A percentile compares a stretch with the other conserved stretches of the same genome.
These are phyloP conservation scores for Piprites chloris DNA, from an alignment of 2,113 vertebrate species.

Conservation along the genomic window DNA sequence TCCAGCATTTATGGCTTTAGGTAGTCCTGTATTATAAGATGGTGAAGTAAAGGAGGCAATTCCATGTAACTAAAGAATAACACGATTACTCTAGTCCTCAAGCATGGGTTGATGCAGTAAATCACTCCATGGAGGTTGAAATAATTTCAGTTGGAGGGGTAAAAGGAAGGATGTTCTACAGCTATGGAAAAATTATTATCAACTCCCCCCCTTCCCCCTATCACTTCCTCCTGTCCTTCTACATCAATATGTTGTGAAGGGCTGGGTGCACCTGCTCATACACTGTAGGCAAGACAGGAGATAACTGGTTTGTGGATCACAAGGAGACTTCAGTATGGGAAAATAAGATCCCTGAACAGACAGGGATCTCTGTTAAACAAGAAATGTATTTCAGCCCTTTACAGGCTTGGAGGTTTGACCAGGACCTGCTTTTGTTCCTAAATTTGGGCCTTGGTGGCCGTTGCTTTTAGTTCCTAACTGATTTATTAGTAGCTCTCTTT, in stretches of 20 bases:
- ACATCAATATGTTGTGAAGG: background rate
- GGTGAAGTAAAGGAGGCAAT: background rate
- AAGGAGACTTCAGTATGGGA: background rate
- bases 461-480: background rate
- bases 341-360: background rate
- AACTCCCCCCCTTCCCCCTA: background rate
- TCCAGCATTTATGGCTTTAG: background rate
- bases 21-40: background rate
- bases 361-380: background rate
- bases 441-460: background rate
- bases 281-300: background rate
- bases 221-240: fast-evolving
- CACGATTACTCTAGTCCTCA: background rate
- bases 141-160: background rate
- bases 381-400: background rate
- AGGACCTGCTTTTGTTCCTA: background rate
- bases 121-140: background rate
- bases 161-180: background rate
- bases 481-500: background rate
- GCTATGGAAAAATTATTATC: background rate
- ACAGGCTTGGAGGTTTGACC: background rate
- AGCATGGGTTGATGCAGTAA: background rate
- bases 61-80: background rate
- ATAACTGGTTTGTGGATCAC: background rate
- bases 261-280: background rate